phyloP scores from a whole-genome alignment of 2,888 invertebrate genomes.

The Lasioglossum leucozonium region DNA sequence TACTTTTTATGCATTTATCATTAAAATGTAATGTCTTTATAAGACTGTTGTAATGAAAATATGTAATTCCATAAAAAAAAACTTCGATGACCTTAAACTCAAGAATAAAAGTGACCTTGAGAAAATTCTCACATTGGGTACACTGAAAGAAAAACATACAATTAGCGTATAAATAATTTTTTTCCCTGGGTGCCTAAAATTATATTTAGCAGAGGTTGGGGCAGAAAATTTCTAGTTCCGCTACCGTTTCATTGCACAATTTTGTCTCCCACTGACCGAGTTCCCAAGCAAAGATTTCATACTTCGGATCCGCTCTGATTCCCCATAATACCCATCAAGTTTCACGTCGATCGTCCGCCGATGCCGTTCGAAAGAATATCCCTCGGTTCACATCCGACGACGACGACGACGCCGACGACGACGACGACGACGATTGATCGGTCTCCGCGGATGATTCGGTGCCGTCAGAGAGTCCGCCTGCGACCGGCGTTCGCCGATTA shows the following conservation, averaged over 20 bases:
- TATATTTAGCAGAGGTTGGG: too few relatives aligned
- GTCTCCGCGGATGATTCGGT: conserved; percentile 11
- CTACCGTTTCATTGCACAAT: neutral
- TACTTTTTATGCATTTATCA: too few relatives aligned
- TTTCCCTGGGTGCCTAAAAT: too few relatives aligned
- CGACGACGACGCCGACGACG: neutral
- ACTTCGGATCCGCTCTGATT: neutral
- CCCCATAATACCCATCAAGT: conserved; percentile 6
- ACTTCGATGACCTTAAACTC: too few relatives aligned
- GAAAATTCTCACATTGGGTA: too few relatives aligned
- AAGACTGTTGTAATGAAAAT: too few relatives aligned
- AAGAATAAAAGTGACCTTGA: too few relatives aligned
- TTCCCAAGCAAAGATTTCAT: neutral
- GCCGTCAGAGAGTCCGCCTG: neutral
- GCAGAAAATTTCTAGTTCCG: too few relatives aligned
- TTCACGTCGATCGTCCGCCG: neutral
- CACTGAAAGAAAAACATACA: too few relatives aligned
- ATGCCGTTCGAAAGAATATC: neutral
- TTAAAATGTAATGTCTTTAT: too few relatives aligned
- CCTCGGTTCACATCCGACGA: neutral
- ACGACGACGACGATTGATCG: conserved; percentile 31
- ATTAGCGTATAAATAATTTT: too few relatives aligned
- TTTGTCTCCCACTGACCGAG: neutral
- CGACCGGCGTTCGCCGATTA: conserved; percentile 37
- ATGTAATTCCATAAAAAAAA: too few relatives aligned